Conservation (phyloP, 2,113 vertebrate species). For the Gymnocephalus cernua region DNA sequence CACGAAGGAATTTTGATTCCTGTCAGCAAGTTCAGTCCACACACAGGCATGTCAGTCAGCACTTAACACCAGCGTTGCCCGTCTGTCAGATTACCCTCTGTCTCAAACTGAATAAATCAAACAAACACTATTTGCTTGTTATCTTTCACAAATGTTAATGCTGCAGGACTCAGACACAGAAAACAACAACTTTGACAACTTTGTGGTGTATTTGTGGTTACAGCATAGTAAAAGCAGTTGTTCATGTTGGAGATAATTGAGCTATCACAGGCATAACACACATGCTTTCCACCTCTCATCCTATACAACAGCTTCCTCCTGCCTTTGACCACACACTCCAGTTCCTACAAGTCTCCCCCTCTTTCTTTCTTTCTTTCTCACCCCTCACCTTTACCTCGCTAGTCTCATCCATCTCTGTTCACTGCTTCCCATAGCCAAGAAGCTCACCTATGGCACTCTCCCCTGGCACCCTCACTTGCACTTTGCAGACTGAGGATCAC, state of each 20-base stretch:
- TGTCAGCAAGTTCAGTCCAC: constrained; percentile 15
- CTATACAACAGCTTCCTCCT: constrained; percentile 25
- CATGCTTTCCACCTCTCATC: constrained; percentile 33
- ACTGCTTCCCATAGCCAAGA: constrained; percentile 25
- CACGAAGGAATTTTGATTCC: constrained; percentile 17
- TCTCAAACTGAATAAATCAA: constrained; percentile 49
- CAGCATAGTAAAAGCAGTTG: constrained; percentile 23
- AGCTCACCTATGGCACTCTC: constrained; percentile 43
- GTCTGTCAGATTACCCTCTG: constrained; percentile 36
- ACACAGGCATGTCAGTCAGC: constrained; percentile 24
- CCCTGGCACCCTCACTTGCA: constrained; percentile 40
- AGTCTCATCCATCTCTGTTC: constrained; percentile 65
- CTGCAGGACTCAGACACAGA: constrained; percentile 39
- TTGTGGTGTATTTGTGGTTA: constrained; percentile 29
- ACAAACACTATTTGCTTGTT: constrained; percentile 40
- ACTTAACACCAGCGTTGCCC: constrained; percentile 14
- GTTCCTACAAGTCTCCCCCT: constrained; percentile 14
- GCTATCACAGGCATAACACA: constrained; percentile 45
- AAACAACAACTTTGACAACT: no score
- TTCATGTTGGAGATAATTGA: constrained; percentile 44
- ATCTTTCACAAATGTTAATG: constrained; percentile 25
- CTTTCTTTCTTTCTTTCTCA: constrained; percentile 36
- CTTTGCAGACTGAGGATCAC: constrained; percentile 61
- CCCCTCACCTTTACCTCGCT: constrained; percentile 53
- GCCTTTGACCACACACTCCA: constrained; percentile 7